Base-by-base conservation (phyloP, 2,888 invertebrate species). In the Drosophila antonietae region DNA sequence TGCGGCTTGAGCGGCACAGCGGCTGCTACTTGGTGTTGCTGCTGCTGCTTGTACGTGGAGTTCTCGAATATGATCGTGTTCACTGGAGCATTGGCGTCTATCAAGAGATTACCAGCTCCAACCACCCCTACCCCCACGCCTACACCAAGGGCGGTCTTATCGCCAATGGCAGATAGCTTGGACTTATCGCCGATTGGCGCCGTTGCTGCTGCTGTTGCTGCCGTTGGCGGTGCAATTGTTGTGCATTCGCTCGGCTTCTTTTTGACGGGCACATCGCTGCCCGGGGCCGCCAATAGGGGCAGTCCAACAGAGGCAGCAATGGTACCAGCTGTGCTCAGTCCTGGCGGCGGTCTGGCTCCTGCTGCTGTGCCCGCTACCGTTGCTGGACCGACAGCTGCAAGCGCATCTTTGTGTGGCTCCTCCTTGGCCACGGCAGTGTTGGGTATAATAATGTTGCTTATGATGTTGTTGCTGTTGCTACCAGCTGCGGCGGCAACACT, bases 1-100 rank as follows among this genome's bases (percentile, higher is more conserved):
- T 58, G 47, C 4, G 59, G 64, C 77, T 76, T 41, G 6, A 58
- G 71, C 12, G 68, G 43, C 59, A 68, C 68, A 20, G 51, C 51
- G 76, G 73, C 44, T 44, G 28, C 63, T 15, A 64, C 62, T 9
- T 68, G 68, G 12, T 75, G 76, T 49, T 89, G 89, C 63, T 95
- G 83, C 72, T 90, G 90, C 65, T 95, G 95, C 91, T 97, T 97
- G 91, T 96, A 97, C 92, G 97, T 97, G 2, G 97, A 97, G 91
- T 98, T 98, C 91, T 98, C 97, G 91, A 98, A 97, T 77, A 98
- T 97, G 60, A 98, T 96, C 0, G 97, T 97, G 90, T 97, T 96
- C 23, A 97, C 96, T 2, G 97, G 97, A 0, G 96, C 95, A 7
- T 96, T 96, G 5, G 96, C 94, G 33, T 96, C 95, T 89, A 97